These are phyloP conservation scores for Nerophis lumbriciformis DNA, from an alignment of 2,113 vertebrate species.

Conservation along the genomic window DNA sequence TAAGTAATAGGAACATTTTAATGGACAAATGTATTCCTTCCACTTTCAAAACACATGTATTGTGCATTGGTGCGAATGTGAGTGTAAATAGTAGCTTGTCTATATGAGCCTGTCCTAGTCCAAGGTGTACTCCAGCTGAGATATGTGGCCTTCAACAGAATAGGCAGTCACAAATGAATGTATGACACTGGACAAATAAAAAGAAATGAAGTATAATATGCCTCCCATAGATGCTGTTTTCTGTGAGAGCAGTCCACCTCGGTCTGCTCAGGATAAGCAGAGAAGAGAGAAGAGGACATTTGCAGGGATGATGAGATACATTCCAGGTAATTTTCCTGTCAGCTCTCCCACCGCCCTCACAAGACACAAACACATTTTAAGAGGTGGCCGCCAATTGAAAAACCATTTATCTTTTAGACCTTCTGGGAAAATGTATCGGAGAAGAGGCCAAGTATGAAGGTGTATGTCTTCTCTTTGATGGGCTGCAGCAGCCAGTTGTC, in stretches of 20 bases:
- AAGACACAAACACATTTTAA: not conserved
- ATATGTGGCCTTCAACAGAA: no score
- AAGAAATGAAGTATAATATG: not conserved
- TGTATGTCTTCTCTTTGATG: conserved; percentile 86
- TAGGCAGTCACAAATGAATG: not conserved
- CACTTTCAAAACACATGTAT: no score
- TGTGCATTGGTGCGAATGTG: no score
- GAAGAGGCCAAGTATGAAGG: conserved; percentile 92
- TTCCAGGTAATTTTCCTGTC: conserved; percentile 79
- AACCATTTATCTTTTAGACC: conserved; percentile 66
- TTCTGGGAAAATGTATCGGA: conserved; percentile 88
- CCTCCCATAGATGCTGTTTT: conserved; percentile 84
- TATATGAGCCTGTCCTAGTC: no score
- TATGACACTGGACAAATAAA: not conserved
- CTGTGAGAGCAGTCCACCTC: conserved; percentile 86
- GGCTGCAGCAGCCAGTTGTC: conserved; percentile 91
- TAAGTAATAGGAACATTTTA: no score
- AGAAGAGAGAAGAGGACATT: conserved; percentile 88
- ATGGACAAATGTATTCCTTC: no score
- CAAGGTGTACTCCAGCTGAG: no score
- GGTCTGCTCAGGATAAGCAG: conserved; percentile 81
- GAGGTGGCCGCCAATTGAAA: not conserved
- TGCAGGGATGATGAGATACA: conserved; percentile 91
- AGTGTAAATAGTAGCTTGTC: no score
- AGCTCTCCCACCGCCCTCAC: not conserved